Evolutionary conservation across 1,140 invertebrate genomes (phyloP).

Genomic region (Paraescarpia echinospica): DNA sequence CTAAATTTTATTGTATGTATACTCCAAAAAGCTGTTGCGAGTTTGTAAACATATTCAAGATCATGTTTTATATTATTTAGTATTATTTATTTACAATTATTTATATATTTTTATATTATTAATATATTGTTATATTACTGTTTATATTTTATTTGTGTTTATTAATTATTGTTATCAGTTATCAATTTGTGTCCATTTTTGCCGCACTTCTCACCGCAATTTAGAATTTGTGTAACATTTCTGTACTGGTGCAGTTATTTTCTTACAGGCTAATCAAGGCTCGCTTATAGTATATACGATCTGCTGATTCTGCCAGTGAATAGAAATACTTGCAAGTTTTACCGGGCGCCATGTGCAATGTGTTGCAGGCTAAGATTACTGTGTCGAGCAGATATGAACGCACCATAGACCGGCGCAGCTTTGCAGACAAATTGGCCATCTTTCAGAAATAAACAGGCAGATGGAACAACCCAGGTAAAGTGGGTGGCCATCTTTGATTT

Average conservation of each 20-base stretch:
- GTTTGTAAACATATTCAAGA: too few species aligned
- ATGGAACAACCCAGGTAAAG: neutral
- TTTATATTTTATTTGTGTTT: neutral
- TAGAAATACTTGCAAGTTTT: neutral
- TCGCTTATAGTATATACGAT: neutral
- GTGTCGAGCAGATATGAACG: constrained; percentile 97
- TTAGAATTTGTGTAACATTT: neutral
- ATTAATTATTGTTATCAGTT: too few species aligned
- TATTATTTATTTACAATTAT: too few species aligned
- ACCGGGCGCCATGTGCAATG: neutral
- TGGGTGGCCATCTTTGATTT: constrained; percentile 13
- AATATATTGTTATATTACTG: neutral
- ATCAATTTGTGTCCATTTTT: neutral
- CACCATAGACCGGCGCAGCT: constrained; percentile 84
- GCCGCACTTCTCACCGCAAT: neutral
- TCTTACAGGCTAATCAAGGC: neutral
- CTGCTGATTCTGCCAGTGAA: too few species aligned
- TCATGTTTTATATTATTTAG: too few species aligned
- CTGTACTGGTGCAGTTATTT: neutral
- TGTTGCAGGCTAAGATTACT: constrained; percentile 87
- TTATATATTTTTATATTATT: too few species aligned
- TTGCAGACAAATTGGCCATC: constrained; percentile 33
- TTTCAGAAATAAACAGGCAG: constrained; percentile 23
- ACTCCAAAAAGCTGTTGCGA: too few species aligned
- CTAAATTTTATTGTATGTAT: too few species aligned